Conservation (phyloP, 2,797 vertebrate genomes). For the Anas bernieri region DNA sequence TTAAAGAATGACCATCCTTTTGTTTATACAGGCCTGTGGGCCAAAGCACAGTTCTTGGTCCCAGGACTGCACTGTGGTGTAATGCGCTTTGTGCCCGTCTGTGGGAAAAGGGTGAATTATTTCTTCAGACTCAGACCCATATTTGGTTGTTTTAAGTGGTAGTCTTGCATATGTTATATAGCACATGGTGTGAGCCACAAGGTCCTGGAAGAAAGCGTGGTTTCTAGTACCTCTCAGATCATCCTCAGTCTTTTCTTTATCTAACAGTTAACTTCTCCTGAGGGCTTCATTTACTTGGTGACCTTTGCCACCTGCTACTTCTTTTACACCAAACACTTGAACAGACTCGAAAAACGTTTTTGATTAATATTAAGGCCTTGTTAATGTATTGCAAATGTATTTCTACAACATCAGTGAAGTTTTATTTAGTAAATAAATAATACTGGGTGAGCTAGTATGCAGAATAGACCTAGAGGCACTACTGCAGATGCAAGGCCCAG, state of each 20-base stretch:
- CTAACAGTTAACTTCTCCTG: neutral
- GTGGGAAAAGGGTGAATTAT: neutral
- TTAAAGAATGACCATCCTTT: neutral
- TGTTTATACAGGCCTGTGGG: rapidly evolving
- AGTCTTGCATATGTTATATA: neutral
- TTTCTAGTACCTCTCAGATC: neutral
- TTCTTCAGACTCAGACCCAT: neutral
- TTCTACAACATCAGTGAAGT: neutral
- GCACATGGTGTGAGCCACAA: neutral
- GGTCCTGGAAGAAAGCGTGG: neutral
- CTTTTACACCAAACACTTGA: neutral
- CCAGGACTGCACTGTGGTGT: rapidly evolving
- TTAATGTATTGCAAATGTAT: slow-evolving; percentile 11
- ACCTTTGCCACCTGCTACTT: slow-evolving; percentile 10
- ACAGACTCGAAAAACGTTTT: slow-evolving; percentile 16
- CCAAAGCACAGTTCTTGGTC: neutral
- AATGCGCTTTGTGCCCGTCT: neutral
- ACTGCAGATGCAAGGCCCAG: neutral
- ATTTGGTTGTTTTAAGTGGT: neutral
- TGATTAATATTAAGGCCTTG: neutral
- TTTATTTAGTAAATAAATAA: slow-evolving; percentile 48
- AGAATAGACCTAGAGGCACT: neutral
- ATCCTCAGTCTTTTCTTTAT: neutral
- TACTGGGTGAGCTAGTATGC: neutral
- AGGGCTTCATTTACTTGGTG: slow-evolving; percentile 3